Base-by-base conservation (phyloP, 2,797 vertebrate species). In the Acrossocheilus fasciatus region DNA sequence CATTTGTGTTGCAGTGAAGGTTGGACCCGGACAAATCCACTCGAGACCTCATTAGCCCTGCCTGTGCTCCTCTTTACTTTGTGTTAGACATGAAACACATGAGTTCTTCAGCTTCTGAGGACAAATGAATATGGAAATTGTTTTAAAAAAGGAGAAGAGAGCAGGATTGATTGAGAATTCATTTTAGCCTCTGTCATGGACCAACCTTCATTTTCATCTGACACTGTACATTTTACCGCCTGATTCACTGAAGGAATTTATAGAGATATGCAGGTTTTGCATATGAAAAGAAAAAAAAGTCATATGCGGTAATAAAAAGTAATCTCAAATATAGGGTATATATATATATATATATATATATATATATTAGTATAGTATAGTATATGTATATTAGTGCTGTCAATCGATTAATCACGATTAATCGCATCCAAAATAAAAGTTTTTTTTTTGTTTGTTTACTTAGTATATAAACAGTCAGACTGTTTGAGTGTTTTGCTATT, bases 11-110 rank as follows among this genome's bases (percentile, higher is more conserved):
- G 43, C 6, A 52, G 47, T 84, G 73, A 68, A 84, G 83, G 59
- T 77, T 66, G 73, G 34, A 39, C 73, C 82, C 45, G 59, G 34
- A 77, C 73, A 84, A 66, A 84, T 84, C 43, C 73, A 68, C 59
- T 84, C 43, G 73, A 84, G 73, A 77, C 59, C 59, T 84, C 59
- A 84, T 84, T 77, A 84, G 43, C 20, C 43, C 73, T 73, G 54
- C 34, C 70, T 66, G 34, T 84, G 83, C 45, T 52, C 20, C 43
- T 66, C 45, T 77, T 64, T 76, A 76, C 30, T 18, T 75, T 50
- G 26, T 47, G 70, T 47, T 84, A 20, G 45, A 76, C 73, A 68
- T 66, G 73, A 76, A 84, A 68, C 23, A 2, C 26, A 11, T 45
- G 15, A 47, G 30, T 76, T 84, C 20, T 50, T 76, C 12, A 17